Evolutionary conservation across 1,140 invertebrate genomes (phyloP).

Genomic region (Aradophagus sp.): DNA sequence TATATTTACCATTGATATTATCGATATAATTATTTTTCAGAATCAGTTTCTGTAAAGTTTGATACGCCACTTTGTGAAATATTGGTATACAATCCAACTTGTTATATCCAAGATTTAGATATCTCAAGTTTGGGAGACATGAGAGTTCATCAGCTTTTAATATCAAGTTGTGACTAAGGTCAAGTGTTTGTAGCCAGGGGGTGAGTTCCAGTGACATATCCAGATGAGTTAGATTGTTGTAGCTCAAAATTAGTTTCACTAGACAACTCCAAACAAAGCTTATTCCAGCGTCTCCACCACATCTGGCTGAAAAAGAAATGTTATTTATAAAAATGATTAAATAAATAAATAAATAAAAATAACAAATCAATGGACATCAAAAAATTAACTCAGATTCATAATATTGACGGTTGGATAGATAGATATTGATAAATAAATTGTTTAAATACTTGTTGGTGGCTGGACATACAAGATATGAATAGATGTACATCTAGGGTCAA

Average conservation of each 20-base stretch:
- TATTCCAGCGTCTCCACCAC: slow-evolving; percentile 77
- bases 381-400: no score
- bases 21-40: slow-evolving; percentile 78
- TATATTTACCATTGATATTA: slow-evolving; percentile 65
- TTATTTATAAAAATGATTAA: not conserved
- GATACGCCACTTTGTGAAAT: slow-evolving; percentile 74
- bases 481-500: no score
- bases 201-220: slow-evolving; percentile 78
- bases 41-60: slow-evolving; percentile 74
- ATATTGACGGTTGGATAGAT: no score
- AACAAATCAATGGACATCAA: no score
- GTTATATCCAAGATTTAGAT: slow-evolving; percentile 79
- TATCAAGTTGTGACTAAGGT: slow-evolving; percentile 78
- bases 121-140: slow-evolving; percentile 78
- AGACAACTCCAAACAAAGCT: slow-evolving; percentile 79
- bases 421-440: no score
- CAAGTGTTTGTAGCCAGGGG: slow-evolving; percentile 77
- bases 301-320: slow-evolving; percentile 68
- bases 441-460: no score
- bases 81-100: slow-evolving; percentile 76
- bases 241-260: slow-evolving; percentile 76
- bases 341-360: not conserved
- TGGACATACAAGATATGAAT: no score
- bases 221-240: slow-evolving; percentile 76
- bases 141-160: slow-evolving; percentile 68